Evolutionary conservation across 2,797 vertebrate species (phyloP).

Genomic region (Characodon lateralis): DNA sequence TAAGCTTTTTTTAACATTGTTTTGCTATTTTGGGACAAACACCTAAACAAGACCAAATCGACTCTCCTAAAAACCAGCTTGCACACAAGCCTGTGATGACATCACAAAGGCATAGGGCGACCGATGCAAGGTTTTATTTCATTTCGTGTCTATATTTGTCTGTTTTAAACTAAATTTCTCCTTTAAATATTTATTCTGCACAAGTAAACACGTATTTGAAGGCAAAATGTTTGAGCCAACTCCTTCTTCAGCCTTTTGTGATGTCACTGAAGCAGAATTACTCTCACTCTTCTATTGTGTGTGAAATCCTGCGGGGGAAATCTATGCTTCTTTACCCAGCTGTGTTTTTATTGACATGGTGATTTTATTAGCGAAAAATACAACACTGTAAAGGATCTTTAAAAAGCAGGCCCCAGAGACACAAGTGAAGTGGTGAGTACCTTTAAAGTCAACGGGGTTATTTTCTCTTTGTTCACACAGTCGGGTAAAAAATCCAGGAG

Average conservation of each 20-base stretch:
- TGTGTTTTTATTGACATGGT: background rate
- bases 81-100: background rate
- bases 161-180: background rate
- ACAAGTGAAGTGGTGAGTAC: conserved; percentile 72
- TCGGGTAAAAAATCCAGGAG: conserved; percentile 97
- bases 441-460: conserved; percentile 94
- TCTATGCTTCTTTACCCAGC: background rate
- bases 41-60: background rate
- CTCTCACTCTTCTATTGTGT: background rate
- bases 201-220: background rate
- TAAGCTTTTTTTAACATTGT: background rate
- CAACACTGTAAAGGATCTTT: background rate
- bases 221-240: background rate
- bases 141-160: background rate
- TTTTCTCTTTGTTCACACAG: conserved; percentile 98
- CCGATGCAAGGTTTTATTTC: background rate
- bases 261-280: background rate
- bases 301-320: background rate
- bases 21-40: background rate
- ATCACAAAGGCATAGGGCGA: background rate
- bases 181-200: background rate
- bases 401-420: background rate
- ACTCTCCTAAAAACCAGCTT: background rate
- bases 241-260: background rate
- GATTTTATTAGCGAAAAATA: no score